These are phyloP conservation scores for Drosophila trichaetosa DNA, from an alignment of 2,888 invertebrate genomes.

Conservation along the genomic window DNA sequence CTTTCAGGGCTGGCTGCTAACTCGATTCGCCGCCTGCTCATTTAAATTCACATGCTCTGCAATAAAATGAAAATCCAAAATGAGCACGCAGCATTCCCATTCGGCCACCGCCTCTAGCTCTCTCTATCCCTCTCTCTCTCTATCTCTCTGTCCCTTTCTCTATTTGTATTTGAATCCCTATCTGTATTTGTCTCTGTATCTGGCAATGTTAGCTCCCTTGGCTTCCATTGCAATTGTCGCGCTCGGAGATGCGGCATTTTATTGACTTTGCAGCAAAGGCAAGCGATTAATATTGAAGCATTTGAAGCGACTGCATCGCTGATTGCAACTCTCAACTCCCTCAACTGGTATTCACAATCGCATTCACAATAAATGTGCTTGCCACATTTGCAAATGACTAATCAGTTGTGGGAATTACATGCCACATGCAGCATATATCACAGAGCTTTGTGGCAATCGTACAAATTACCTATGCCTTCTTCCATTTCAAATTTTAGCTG, in stretches of 20 bases:
- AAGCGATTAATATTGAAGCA: not conserved
- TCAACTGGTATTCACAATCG: not conserved
- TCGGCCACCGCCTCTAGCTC: not conserved
- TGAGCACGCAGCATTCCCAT: slow-evolving; percentile 40
- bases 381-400: slow-evolving; percentile 1
- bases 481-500: not conserved
- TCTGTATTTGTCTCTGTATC: not conserved
- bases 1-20: slow-evolving; percentile 3
- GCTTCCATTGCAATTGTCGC: slow-evolving; percentile 27
- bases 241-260: slow-evolving; percentile 26
- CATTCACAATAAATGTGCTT: slow-evolving; percentile 1
- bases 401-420: slow-evolving; percentile 20
- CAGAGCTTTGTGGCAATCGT: not conserved
- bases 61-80: slow-evolving; percentile 48
- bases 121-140: not conserved
- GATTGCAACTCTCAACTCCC: slow-evolving; percentile 4
- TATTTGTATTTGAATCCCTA: not conserved
- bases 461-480: not conserved
- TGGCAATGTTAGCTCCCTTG: not conserved
- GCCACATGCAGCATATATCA: not conserved
- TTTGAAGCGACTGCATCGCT: not conserved
- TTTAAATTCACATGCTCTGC: slow-evolving; percentile 56
- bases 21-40: slow-evolving; percentile 30
- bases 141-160: no score
- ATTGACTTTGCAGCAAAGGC: slow-evolving; percentile 19